These are phyloP conservation scores for Andricus grossulariae DNA, from an alignment of 1,140 invertebrate genomes.

Conservation along the genomic window DNA sequence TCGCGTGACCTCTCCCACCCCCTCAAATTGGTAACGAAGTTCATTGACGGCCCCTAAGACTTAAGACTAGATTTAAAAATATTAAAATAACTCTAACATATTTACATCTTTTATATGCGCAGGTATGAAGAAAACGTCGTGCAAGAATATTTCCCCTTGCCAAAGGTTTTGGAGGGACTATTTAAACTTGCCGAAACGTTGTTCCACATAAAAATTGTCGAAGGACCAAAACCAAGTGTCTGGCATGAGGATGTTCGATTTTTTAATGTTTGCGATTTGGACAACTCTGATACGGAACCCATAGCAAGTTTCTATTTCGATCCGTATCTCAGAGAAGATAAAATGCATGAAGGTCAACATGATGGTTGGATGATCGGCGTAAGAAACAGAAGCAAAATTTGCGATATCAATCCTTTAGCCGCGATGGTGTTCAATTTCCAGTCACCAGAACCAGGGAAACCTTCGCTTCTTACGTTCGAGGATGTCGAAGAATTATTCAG, in stretches of 20 bases:
- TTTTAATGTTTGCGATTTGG: conserved; percentile 87
- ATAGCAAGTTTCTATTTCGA: conserved; percentile 90
- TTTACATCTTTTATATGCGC: conserved; percentile 43
- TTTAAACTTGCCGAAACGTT: conserved; percentile 85
- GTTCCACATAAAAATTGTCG: conserved; percentile 89
- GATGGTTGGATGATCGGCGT: conserved; percentile 83
- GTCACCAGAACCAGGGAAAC: conserved; percentile 78
- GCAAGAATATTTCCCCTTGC: conserved; percentile 89
- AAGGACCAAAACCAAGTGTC: conserved; percentile 78
- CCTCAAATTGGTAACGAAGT: too few relatives aligned
- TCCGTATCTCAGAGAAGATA: conserved; percentile 83
- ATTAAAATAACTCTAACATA: not conserved
- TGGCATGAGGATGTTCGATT: conserved; percentile 93
- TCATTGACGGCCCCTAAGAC: too few relatives aligned
- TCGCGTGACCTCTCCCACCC: too few relatives aligned
- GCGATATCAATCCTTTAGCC: conserved; percentile 81
- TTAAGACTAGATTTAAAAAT: conserved; percentile 5
- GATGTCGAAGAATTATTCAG: conserved; percentile 87
- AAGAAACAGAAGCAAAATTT: conserved; percentile 80
- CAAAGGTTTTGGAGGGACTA: conserved; percentile 84
- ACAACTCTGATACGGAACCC: conserved; percentile 78
- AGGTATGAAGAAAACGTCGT: conserved; percentile 84
- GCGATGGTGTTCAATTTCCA: conserved; percentile 91
- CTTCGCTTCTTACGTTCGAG: conserved; percentile 84
- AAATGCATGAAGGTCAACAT: conserved; percentile 78